Evolutionary conservation across 2,113 vertebrate species (phyloP).

Genomic region (Bagarius yarrelli): DNA sequence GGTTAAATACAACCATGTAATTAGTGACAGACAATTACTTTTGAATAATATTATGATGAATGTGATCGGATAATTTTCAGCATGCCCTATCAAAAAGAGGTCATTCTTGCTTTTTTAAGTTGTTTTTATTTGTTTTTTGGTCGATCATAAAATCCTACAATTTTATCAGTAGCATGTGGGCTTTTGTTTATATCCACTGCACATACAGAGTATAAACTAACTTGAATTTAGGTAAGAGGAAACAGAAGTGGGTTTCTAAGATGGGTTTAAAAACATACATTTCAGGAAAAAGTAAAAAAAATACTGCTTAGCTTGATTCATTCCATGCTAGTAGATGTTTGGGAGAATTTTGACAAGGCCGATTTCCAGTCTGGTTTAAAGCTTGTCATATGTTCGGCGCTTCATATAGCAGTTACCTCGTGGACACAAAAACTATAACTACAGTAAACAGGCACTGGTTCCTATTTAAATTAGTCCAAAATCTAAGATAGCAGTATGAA

Average conservation of each 20-base stretch:
- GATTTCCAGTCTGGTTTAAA: constrained; percentile 1
- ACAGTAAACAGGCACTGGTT: not conserved
- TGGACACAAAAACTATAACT: constrained; percentile 2
- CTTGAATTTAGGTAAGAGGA: not conserved
- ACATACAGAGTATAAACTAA: not conserved
- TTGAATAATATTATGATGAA: not conserved
- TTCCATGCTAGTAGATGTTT: not conserved
- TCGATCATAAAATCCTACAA: not conserved
- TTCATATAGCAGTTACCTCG: not conserved
- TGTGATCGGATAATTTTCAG: not conserved
- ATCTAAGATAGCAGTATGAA: not conserved
- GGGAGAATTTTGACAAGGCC: not conserved
- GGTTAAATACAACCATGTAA: not conserved
- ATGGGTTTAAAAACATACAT: not conserved
- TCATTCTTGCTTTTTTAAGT: not conserved
- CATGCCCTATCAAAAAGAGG: not conserved
- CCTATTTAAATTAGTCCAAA: constrained; percentile 17
- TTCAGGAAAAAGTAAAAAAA: not conserved
- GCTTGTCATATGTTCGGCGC: constrained; percentile 13
- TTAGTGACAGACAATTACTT: not conserved
- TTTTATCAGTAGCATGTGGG: not conserved
- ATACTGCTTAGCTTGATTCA: not conserved
- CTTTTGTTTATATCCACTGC: not conserved
- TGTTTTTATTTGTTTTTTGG: not conserved
- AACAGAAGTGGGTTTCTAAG: not conserved